phyloP scores from a whole-genome alignment of 2,888 invertebrate genomes.

The Ennomos fuscantarius region DNA sequence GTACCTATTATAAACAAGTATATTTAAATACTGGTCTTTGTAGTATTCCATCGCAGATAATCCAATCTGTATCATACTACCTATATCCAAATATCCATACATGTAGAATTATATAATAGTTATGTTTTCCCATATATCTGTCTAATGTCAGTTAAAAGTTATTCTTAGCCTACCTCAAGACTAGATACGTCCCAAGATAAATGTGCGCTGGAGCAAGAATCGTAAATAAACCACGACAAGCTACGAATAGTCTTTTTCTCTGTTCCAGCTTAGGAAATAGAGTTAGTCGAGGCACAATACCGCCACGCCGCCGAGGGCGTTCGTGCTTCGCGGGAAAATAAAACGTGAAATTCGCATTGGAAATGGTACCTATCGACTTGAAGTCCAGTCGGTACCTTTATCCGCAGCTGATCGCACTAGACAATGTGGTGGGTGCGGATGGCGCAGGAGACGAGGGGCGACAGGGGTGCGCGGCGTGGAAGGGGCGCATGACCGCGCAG shows the following conservation, averaged over 20 bases:
- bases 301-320: conserved; percentile 68
- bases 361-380: conserved; percentile 75
- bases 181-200: conserved; percentile 62
- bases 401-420: conserved; percentile 79
- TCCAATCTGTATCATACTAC: too few relatives aligned
- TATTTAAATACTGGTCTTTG: too few relatives aligned
- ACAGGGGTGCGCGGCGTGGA: conserved; percentile 57
- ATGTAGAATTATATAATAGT: too few relatives aligned
- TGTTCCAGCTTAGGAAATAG: conserved; percentile 68
- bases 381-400: conserved; percentile 71
- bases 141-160: conserved; percentile 15
- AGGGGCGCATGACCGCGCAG: conserved; percentile 82
- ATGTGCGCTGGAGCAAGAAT: conserved; percentile 61
- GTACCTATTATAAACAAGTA: too few relatives aligned
- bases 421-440: conserved; percentile 71
- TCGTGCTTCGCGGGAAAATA: conserved; percentile 69
- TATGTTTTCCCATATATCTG: not conserved
- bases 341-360: conserved; percentile 74
- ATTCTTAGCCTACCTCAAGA: conserved; percentile 38
- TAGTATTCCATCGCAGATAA: too few relatives aligned
- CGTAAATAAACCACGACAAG: conserved; percentile 69
- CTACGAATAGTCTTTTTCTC: conserved; percentile 64
- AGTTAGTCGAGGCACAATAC: conserved; percentile 68
- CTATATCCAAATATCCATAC: too few relatives aligned
- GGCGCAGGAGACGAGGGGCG: conserved; percentile 42